Conservation (phyloP, 2,888 invertebrate species). For the Rosalia funebris region DNA sequence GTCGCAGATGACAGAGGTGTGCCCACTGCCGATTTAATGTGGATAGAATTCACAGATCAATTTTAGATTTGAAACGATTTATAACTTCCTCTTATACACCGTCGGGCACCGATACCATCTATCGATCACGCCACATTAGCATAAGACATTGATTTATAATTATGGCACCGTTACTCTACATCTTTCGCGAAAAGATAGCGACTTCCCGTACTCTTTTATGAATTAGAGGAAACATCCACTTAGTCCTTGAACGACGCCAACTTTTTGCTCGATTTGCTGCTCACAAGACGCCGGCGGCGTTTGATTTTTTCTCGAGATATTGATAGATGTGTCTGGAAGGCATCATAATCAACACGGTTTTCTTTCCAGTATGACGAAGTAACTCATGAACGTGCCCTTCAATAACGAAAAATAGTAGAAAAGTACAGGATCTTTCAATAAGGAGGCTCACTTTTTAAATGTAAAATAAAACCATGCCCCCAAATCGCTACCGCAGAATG, state of each 20-base stretch:
- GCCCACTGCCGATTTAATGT: constrained; percentile 59
- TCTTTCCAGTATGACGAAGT: too few species aligned
- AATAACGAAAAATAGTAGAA: too few species aligned
- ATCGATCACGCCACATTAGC: constrained; percentile 64
- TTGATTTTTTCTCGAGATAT: too few species aligned
- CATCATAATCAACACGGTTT: too few species aligned
- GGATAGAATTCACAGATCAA: constrained; percentile 63
- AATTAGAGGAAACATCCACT: constrained; percentile 50
- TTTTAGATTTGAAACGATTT: constrained; percentile 65
- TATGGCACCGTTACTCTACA: constrained; percentile 50
- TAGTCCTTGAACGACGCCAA: constrained; percentile 18
- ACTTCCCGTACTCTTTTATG: constrained; percentile 44
- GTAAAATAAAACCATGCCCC: too few species aligned
- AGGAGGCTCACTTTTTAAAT: too few species aligned
- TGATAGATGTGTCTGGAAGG: too few species aligned
- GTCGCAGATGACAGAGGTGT: constrained; percentile 59
- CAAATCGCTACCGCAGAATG: too few species aligned
- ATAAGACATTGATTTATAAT: constrained; percentile 66
- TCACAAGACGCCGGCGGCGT: too few species aligned
- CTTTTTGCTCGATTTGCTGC: constrained; percentile 19
- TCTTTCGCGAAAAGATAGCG: constrained; percentile 31
- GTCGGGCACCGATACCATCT: constrained; percentile 58
- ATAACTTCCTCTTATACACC: constrained; percentile 64
- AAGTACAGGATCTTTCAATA: too few species aligned
- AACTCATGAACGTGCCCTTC: too few species aligned